These are phyloP conservation scores for Orbicella faveolata DNA, from an alignment of 64 coral and sea anemone genomes.

Conservation along the genomic window DNA sequence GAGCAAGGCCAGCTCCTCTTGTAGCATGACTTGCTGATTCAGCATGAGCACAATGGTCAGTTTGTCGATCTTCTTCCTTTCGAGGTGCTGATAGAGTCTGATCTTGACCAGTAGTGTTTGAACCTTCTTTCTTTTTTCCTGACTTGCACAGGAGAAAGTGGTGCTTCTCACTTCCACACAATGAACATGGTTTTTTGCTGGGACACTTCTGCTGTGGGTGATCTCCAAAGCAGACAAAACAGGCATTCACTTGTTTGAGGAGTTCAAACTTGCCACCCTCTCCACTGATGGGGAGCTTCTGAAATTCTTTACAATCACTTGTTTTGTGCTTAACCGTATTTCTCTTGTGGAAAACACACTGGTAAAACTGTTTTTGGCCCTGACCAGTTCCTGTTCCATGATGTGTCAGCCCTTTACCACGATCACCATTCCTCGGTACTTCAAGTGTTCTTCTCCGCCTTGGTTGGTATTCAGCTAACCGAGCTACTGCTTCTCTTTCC, in stretches of 20 bases:
- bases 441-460: slow-evolving; percentile 19
- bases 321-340: slow-evolving; percentile 71
- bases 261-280: slow-evolving; percentile 59
- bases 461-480: slow-evolving; percentile 44
- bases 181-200: slow-evolving; percentile 43
- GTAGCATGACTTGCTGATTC: slow-evolving; percentile 31
- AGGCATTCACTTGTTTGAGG: slow-evolving; percentile 65
- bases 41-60: slow-evolving; percentile 7
- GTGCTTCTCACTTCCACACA: slow-evolving; percentile 58
- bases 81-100: background rate
- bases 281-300: slow-evolving; percentile 55
- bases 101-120: slow-evolving; percentile 2
- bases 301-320: slow-evolving; percentile 69
- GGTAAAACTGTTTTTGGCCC: slow-evolving; percentile 35
- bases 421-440: slow-evolving; percentile 2
- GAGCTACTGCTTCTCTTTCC: slow-evolving; percentile 70
- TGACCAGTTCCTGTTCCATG: slow-evolving; percentile 29
- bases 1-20: slow-evolving; percentile 10
- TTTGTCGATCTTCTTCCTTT: slow-evolving; percentile 1
- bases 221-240: slow-evolving; percentile 75
- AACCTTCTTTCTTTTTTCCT: slow-evolving; percentile 17
- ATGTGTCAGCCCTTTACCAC: slow-evolving; percentile 15
- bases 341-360: slow-evolving; percentile 54
- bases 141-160: slow-evolving; percentile 62
- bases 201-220: slow-evolving; percentile 58